phyloP scores from a whole-genome alignment of 2,797 vertebrate genomes.

The Labeo calbasu region DNA sequence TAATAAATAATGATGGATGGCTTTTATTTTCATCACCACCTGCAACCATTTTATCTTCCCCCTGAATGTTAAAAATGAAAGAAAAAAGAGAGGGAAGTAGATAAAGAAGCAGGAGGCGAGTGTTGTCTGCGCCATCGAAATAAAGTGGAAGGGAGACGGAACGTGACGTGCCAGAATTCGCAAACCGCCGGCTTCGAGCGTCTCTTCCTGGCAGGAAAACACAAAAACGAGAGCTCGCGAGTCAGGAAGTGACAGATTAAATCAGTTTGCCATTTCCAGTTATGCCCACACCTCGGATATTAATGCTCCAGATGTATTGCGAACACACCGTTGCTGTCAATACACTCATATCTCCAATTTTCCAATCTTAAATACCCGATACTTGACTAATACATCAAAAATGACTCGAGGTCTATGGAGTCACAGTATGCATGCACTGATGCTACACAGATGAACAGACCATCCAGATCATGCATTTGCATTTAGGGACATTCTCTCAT shows the following conservation, averaged over 20 bases:
- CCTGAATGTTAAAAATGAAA: constrained; percentile 95
- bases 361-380: constrained; percentile 38
- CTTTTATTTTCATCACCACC: constrained; percentile 99
- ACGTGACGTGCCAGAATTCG: constrained; percentile 52
- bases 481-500: constrained; percentile 57
- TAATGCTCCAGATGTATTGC: constrained; percentile 18
- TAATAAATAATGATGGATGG: constrained; percentile 99
- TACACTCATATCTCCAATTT: constrained; percentile 27
- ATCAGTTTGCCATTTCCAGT: constrained; percentile 70
- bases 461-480: constrained; percentile 56
- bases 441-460: constrained; percentile 30
- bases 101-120: constrained; percentile 89
- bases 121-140: constrained; percentile 82
- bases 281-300: constrained; percentile 40
- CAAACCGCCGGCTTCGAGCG: constrained; percentile 53
- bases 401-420: constrained; percentile 34
- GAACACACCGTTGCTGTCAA: constrained; percentile 17
- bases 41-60: constrained; percentile 99
- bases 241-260: constrained; percentile 64
- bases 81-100: constrained; percentile 80
- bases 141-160: constrained; percentile 77
- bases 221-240: constrained; percentile 55
- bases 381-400: constrained; percentile 45
- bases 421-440: constrained; percentile 45
- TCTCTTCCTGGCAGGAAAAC: constrained; percentile 62